A percentile compares a stretch with the other conserved stretches of the same genome.
These are phyloP conservation scores for Drosophila mauritiana DNA, from an alignment of 1,140 invertebrate genomes.

Conservation along the genomic window DNA sequence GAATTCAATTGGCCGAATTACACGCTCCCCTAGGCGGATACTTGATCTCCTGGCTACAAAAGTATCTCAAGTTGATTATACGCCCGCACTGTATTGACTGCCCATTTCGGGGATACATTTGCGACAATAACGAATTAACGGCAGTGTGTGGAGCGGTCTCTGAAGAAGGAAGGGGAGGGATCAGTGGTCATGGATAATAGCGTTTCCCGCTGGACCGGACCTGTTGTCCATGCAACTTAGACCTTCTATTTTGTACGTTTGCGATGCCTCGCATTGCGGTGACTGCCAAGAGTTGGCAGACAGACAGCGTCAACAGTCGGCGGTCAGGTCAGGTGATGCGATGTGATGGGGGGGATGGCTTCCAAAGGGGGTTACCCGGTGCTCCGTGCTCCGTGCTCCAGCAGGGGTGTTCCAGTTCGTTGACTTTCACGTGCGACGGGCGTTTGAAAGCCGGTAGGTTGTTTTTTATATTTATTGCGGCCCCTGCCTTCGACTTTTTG, in stretches of 20 bases:
- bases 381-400: constrained; percentile 1
- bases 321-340: constrained; percentile 21
- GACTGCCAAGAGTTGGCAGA: constrained; percentile 48
- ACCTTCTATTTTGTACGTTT: constrained; percentile 49
- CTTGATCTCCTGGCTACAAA: constrained; percentile 34
- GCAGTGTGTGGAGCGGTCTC: constrained; percentile 46
- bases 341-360: constrained; percentile 10
- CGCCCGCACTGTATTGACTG: constrained; percentile 30
- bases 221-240: constrained; percentile 54
- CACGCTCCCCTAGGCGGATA: constrained; percentile 13
- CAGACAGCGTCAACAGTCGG: constrained; percentile 28
- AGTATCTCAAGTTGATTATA: constrained; percentile 63
- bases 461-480: constrained; percentile 26
- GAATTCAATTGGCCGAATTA: constrained; percentile 72
- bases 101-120: constrained; percentile 29
- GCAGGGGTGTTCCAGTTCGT: constrained; percentile 71
- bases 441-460: constrained; percentile 43
- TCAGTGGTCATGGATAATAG: constrained; percentile 40
- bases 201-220: constrained; percentile 36
- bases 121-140: constrained; percentile 79
- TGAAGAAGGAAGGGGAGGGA: constrained; percentile 17
- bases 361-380: constrained; percentile 8
- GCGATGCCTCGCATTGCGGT: constrained; percentile 16
- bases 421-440: constrained; percentile 73
- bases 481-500: constrained; percentile 14